These are phyloP conservation scores for Euleptes europaea DNA, from an alignment of 2,113 vertebrate genomes.

Conservation along the genomic window DNA sequence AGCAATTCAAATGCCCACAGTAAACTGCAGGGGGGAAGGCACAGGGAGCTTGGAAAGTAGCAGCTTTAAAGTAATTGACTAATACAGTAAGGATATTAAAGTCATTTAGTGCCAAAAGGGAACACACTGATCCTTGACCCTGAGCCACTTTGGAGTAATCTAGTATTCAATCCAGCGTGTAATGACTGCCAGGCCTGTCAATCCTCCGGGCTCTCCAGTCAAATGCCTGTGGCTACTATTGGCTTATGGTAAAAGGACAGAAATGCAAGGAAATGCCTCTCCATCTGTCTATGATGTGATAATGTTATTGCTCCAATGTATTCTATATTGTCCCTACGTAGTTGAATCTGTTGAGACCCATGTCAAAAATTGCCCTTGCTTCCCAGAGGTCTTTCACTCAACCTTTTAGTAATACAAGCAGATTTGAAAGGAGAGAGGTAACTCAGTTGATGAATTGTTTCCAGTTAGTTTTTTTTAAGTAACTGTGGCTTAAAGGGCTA, in stretches of 20 bases:
- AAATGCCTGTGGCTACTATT: conserved; percentile 88
- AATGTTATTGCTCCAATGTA: conserved; percentile 84
- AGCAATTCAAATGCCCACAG: conserved; percentile 87
- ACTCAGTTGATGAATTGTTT: conserved; percentile 79
- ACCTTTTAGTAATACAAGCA: conserved; percentile 79
- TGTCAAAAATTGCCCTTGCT: conserved; percentile 83
- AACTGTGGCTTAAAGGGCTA: conserved; percentile 66
- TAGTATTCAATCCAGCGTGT: conserved; percentile 99
- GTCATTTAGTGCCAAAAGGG: conserved; percentile 99
- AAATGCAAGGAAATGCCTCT: conserved; percentile 84
- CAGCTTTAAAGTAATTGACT: conserved; percentile 99
- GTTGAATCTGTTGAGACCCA: conserved; percentile 85
- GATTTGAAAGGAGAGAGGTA: conserved; percentile 75
- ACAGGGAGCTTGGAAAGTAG: conserved; percentile 85
- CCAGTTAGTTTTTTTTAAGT: conserved; percentile 71
- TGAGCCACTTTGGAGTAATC: conserved; percentile 99
- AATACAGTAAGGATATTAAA: conserved; percentile 99
- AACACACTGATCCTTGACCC: conserved; percentile 99
- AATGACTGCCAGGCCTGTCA: conserved; percentile 99
- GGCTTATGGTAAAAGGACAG: conserved; percentile 85
- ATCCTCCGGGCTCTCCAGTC: conserved; percentile 92
- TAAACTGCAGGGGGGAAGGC: conserved; percentile 80
- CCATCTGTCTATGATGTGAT: conserved; percentile 84
- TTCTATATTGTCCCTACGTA: conserved; percentile 82
- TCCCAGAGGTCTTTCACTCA: conserved; percentile 80